Evolutionary conservation across 2,888 invertebrate species (phyloP).

Genomic region (Nudaria mundana): DNA sequence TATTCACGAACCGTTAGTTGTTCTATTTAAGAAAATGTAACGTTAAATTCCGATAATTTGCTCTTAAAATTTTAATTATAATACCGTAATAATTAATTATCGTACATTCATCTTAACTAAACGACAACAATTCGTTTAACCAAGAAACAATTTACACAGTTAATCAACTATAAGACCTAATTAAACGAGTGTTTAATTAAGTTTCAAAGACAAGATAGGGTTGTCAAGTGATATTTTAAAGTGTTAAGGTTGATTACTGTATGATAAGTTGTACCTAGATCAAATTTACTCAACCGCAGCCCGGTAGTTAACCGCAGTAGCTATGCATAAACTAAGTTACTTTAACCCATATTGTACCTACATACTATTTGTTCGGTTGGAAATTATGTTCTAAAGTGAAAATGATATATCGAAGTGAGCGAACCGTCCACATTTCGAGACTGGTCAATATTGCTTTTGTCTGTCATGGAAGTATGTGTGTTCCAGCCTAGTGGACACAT

Average conservation of each 20-base stretch:
- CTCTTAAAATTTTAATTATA: slow-evolving; percentile 6
- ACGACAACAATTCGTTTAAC: slow-evolving; percentile 38
- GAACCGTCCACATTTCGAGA: too few relatives aligned
- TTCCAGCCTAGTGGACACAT: too few relatives aligned
- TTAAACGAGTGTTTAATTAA: slow-evolving; percentile 61
- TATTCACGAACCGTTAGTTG: too few relatives aligned
- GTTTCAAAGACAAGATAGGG: slow-evolving; percentile 48
- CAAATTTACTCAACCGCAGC: not conserved
- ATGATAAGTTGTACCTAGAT: not conserved
- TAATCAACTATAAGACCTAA: slow-evolving; percentile 54
- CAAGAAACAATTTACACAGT: slow-evolving; percentile 47
- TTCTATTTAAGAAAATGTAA: slow-evolving; percentile 9
- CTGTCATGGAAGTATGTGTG: too few relatives aligned
- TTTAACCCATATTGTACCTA: too few relatives aligned
- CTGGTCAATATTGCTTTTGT: too few relatives aligned
- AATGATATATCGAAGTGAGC: too few relatives aligned
- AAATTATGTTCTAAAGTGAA: too few relatives aligned
- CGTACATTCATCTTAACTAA: slow-evolving; percentile 20
- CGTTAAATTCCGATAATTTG: slow-evolving; percentile 14
- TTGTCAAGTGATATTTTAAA: too few relatives aligned
- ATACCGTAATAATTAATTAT: slow-evolving; percentile 30
- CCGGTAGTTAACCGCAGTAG: not conserved
- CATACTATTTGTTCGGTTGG: too few relatives aligned
- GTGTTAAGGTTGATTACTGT: slow-evolving; percentile 10
- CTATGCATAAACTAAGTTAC: too few relatives aligned